Conservation (phyloP, 2,888 invertebrate genomes). For the Limnephilus marmoratus region DNA sequence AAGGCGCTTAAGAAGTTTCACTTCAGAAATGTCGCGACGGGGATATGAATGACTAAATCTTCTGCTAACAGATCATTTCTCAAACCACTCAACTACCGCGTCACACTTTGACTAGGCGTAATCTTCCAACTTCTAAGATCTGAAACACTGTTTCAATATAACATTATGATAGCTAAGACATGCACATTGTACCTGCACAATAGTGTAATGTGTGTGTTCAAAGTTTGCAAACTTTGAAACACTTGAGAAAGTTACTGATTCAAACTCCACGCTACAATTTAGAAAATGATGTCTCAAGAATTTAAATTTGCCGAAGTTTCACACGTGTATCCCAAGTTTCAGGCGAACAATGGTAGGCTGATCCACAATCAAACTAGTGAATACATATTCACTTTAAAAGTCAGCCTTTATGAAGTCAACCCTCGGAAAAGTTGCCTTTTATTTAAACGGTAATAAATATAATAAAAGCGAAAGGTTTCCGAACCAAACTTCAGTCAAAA, state of each 20-base stretch:
- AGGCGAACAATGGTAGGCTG: conserved; percentile 5
- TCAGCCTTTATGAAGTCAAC: conserved; percentile 9
- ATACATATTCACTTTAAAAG: conserved; percentile 27
- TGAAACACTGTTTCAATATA: background rate
- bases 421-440: conserved; percentile 5
- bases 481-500: conserved; percentile 14
- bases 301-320: conserved; percentile 23
- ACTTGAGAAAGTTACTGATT: background rate
- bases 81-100: background rate
- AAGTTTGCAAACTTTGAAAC: background rate
- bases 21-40: too few relatives aligned
- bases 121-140: background rate
- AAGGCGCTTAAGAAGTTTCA: too few relatives aligned
- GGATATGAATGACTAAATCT: background rate
- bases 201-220: background rate
- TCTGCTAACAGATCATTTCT: background rate
- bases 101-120: background rate
- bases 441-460: conserved; percentile 34
- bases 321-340: conserved; percentile 21
- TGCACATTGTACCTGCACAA: background rate
- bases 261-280: background rate
- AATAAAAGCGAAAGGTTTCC: conserved; percentile 22
- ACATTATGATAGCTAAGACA: background rate
- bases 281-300: conserved; percentile 13
- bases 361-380: background rate